Evolutionary conservation across 2,888 invertebrate species (phyloP).

Genomic region (Lithophane leautieri): DNA sequence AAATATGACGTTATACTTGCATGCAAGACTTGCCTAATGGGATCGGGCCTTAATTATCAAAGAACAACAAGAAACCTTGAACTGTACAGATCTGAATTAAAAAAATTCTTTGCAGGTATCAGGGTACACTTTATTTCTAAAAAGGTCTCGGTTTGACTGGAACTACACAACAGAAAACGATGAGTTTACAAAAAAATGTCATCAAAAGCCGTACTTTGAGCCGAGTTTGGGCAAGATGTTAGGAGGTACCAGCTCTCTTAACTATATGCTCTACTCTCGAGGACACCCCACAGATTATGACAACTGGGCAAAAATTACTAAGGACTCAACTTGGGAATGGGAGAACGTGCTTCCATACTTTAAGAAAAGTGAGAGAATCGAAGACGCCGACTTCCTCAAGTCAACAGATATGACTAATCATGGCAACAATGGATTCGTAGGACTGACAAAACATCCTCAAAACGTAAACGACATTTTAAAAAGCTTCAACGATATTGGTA

Average conservation of each 20-base stretch:
- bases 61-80: not conserved
- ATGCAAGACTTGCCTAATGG: too few species aligned
- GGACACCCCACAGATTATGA: constrained; percentile 92
- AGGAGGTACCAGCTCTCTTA: constrained; percentile 91
- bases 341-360: constrained; percentile 61
- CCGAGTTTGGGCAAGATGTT: constrained; percentile 73
- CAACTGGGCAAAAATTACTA: constrained; percentile 91
- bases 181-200: constrained; percentile 36
- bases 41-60: too few species aligned
- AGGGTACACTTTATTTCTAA: constrained; percentile 40
- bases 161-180: constrained; percentile 51
- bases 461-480: constrained; percentile 21
- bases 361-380: constrained; percentile 43
- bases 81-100: not conserved
- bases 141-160: constrained; percentile 50
- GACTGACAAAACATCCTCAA: constrained; percentile 33
- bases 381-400: constrained; percentile 14
- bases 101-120: constrained; percentile 42
- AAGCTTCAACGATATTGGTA: constrained; percentile 44
- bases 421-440: constrained; percentile 35
- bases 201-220: constrained; percentile 36
- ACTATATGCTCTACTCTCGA: constrained; percentile 91
- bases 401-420: constrained; percentile 38
- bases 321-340: constrained; percentile 80
- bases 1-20: too few species aligned